Conservation (phyloP, 2,113 vertebrate species). For the Periophthalmodon schlosseri region DNA sequence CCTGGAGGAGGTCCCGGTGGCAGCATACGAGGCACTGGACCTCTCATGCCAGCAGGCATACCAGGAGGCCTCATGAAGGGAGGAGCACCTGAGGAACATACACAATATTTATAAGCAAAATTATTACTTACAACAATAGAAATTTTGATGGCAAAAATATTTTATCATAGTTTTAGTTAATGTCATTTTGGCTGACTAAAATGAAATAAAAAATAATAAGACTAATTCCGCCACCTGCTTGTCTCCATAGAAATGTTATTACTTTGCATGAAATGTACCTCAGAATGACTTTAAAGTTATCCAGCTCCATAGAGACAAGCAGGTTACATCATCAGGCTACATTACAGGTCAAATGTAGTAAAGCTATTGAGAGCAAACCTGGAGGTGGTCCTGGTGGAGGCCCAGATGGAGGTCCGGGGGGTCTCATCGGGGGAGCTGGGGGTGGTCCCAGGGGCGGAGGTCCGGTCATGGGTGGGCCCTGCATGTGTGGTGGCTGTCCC, state of each 20-base stretch:
- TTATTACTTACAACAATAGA: too few species aligned
- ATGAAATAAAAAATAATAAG: too few species aligned
- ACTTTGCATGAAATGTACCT: too few species aligned
- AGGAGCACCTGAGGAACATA: slow-evolving; percentile 83
- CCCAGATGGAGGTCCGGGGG: slow-evolving; percentile 92
- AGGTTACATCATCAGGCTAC: too few species aligned
- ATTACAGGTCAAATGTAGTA: not conserved
- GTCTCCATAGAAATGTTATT: too few species aligned
- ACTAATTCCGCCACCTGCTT: too few species aligned
- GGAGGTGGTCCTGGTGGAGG: slow-evolving; percentile 97
- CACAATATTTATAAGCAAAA: not conserved
- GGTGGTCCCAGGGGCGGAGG: slow-evolving; percentile 93
- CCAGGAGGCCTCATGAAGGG: slow-evolving; percentile 94
- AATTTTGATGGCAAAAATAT: too few species aligned
- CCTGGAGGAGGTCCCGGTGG: slow-evolving; percentile 95
- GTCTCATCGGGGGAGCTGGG: slow-evolving; percentile 89
- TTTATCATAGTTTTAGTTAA: too few species aligned
- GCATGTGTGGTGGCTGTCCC: slow-evolving; percentile 82
- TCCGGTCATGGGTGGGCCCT: slow-evolving; percentile 90
- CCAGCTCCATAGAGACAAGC: too few species aligned
- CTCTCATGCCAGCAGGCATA: slow-evolving; percentile 88
- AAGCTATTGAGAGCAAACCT: slow-evolving; percentile 68
- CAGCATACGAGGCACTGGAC: slow-evolving; percentile 90
- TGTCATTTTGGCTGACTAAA: too few species aligned
- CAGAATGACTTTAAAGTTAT: too few species aligned